Percentiles rank a stretch among this genome's conserved stretches.
phyloP scores from a whole-genome alignment of 2,113 vertebrate species.

The Cervus canadensis region DNA sequence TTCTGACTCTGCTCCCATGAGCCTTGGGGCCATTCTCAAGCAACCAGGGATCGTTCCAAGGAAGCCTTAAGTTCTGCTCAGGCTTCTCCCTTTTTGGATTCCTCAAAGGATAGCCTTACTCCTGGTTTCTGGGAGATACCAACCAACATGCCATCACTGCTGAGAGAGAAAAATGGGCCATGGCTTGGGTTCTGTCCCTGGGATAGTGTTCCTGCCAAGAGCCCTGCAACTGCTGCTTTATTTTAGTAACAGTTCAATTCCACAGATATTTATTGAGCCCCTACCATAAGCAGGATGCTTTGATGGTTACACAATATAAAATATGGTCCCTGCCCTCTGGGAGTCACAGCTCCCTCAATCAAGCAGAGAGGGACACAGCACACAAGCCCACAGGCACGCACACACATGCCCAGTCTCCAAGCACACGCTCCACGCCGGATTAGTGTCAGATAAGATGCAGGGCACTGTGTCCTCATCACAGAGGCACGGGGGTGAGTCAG shows the following conservation, averaged over 20 bases:
- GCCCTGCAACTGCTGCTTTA: background rate
- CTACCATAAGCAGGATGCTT: background rate
- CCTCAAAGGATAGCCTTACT: conserved; percentile 3
- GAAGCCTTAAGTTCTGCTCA: background rate
- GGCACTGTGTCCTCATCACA: conserved; percentile 43
- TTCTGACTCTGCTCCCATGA: background rate
- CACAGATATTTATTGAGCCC: background rate
- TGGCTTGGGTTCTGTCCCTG: background rate
- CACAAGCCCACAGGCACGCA: background rate
- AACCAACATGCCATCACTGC: background rate
- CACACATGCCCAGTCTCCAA: background rate
- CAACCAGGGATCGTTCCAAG: background rate
- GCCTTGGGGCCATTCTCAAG: background rate
- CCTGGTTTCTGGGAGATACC: background rate
- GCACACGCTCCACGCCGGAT: conserved; percentile 38
- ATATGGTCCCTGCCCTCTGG: background rate
- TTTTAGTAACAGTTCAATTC: conserved; percentile 16
- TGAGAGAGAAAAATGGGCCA: background rate
- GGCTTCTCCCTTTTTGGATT: background rate
- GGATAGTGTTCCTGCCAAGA: background rate
- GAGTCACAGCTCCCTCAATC: background rate
- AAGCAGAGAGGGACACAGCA: background rate
- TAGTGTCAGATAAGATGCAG: conserved; percentile 48
- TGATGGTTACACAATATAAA: background rate
- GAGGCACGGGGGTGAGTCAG: conserved; percentile 52